Conservation (phyloP, 2,888 invertebrate genomes). For the Diaphora mendica region DNA sequence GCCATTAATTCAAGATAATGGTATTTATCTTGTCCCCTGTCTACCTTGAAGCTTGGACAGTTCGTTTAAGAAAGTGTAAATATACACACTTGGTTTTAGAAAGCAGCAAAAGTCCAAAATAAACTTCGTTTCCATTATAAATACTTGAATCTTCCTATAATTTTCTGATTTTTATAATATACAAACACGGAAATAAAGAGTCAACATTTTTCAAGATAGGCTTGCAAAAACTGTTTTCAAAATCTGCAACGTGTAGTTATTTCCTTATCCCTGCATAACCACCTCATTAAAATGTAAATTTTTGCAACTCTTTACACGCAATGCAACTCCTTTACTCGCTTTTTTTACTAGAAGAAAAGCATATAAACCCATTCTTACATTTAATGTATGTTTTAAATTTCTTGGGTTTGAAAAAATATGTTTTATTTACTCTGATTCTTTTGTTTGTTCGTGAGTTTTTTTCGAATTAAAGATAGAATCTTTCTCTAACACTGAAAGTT, state of each 20-base stretch:
- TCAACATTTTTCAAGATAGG: background rate
- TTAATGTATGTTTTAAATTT: background rate
- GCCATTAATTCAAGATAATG: conserved; percentile 80
- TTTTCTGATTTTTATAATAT: background rate
- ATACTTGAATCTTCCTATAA: background rate
- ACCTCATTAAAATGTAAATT: conserved; percentile 59
- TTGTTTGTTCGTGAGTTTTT: too few relatives aligned
- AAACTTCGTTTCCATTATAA: background rate
- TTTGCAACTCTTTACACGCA: conserved; percentile 49
- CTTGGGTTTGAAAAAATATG: background rate
- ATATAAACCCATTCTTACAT: conserved; percentile 4
- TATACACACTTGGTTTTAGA: conserved; percentile 36
- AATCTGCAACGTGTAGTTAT: conserved; percentile 24
- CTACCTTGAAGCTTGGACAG: conserved; percentile 64
- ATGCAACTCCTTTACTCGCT: conserved; percentile 39
- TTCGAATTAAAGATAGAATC: background rate
- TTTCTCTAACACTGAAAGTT: background rate
- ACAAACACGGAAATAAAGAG: background rate
- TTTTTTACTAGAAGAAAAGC: conserved; percentile 34
- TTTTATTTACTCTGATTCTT: too few relatives aligned
- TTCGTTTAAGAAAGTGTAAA: conserved; percentile 64
- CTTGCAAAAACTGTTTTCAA: conserved; percentile 30
- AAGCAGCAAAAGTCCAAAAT: conserved; percentile 13
- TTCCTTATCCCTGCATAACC: conserved; percentile 25
- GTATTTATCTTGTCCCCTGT: conserved; percentile 77